A percentile compares a stretch with the other conserved stretches of the same genome.
phyloP scores from a whole-genome alignment of 2,113 vertebrate genomes.

The Physeter macrocephalus region DNA sequence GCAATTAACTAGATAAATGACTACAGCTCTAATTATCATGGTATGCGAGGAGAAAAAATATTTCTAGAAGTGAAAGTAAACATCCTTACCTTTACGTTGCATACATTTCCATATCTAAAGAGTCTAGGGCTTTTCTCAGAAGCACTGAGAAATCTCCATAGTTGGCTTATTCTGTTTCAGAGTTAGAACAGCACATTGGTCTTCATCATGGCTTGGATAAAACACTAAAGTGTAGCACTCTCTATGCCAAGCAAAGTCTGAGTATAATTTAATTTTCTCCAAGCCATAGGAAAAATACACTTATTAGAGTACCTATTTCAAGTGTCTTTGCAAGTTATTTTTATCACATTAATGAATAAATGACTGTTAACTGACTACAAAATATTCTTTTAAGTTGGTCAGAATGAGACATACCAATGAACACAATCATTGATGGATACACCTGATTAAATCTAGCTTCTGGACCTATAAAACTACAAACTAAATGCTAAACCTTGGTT shows the following conservation, averaged over 20 bases:
- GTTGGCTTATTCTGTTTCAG: neutral
- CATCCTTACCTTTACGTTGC: neutral
- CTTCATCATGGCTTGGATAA: neutral
- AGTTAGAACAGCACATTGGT: neutral
- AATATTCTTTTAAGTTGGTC: neutral
- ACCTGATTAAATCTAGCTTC: neutral
- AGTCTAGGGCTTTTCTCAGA: neutral
- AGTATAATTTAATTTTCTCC: neutral
- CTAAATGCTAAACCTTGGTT: neutral
- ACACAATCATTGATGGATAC: neutral
- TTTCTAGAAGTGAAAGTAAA: neutral
- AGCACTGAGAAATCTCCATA: neutral
- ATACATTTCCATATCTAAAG: neutral
- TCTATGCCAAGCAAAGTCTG: neutral
- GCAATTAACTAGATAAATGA: neutral
- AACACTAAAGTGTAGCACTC: neutral
- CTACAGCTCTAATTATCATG: neutral
- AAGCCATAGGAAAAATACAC: neutral
- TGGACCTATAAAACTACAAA: neutral
- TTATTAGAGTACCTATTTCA: neutral
- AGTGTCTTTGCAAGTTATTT: neutral
- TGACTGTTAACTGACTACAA: neutral
- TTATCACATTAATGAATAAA: slow-evolving; percentile 27
- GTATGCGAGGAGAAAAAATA: neutral
- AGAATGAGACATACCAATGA: neutral